These are phyloP conservation scores for Caenorhabditis brenneri DNA, from an alignment of 1,140 invertebrate species.

Conservation along the genomic window DNA sequence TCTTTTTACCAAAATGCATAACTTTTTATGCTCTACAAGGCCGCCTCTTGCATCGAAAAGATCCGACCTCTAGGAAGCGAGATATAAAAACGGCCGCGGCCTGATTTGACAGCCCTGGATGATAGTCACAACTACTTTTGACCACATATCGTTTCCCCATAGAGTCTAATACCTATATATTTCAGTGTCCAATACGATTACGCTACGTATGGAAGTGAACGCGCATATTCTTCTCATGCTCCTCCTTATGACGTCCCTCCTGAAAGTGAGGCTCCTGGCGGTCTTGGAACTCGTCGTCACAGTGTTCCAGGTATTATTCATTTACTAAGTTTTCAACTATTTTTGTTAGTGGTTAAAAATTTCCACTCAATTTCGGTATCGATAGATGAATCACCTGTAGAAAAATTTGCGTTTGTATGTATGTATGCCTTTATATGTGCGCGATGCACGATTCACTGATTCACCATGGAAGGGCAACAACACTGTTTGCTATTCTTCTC, in stretches of 20 bases:
- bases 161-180: background rate
- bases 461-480: constrained; percentile 33
- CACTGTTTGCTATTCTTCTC: constrained; percentile 31
- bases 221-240: background rate
- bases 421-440: background rate
- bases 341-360: background rate
- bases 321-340: background rate
- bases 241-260: background rate
- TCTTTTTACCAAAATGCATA: no score
- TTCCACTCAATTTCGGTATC: background rate
- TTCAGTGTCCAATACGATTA: background rate
- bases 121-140: no score
- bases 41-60: no score
- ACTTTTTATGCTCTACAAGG: no score
- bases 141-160: no score
- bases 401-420: background rate
- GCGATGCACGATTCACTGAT: constrained; percentile 16
- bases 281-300: background rate
- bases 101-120: no score
- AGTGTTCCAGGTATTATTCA: constrained; percentile 1
- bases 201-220: background rate
- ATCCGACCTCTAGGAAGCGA: no score
- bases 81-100: no score
- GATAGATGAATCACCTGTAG: background rate
- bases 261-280: background rate